Conservation (phyloP, 2,888 invertebrate species). For the Drosophila maculinotata region DNA sequence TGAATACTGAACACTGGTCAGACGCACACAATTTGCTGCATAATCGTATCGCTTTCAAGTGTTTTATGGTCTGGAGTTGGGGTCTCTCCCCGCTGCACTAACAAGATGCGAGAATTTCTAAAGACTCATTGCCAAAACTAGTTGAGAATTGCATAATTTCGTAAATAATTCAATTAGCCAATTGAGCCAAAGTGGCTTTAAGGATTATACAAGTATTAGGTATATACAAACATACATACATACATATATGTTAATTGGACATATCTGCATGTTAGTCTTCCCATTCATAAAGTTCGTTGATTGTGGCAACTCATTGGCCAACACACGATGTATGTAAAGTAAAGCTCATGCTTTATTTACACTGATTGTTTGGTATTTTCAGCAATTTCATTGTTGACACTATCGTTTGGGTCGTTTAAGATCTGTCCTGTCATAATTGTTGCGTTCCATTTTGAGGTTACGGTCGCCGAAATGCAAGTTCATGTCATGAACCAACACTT, state of each 20-base stretch:
- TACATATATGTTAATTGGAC: conserved; percentile 24
- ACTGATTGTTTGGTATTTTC: conserved; percentile 52
- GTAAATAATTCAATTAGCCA: conserved; percentile 58
- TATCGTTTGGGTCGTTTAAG: conserved; percentile 46
- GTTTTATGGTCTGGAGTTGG: conserved; percentile 40
- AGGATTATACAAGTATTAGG: background rate
- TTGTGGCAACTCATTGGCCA: conserved; percentile 66
- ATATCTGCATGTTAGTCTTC: conserved; percentile 11
- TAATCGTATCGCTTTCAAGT: conserved; percentile 81
- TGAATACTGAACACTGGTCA: conserved; percentile 28
- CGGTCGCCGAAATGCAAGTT: conserved; percentile 55
- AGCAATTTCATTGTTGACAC: conserved; percentile 82
- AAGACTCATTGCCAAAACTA: conserved; percentile 57
- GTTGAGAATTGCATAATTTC: conserved; percentile 69
- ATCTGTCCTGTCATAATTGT: conserved; percentile 81
- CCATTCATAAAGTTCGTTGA: conserved; percentile 67
- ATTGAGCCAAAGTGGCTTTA: conserved; percentile 38
- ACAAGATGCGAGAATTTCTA: conserved; percentile 9
- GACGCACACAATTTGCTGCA: conserved; percentile 68
- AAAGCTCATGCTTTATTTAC: conserved; percentile 36
- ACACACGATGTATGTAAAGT: conserved; percentile 18
- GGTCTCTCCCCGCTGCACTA: conserved; percentile 34
- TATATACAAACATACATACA: background rate
- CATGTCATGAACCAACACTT: conserved; percentile 47
- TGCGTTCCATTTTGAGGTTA: conserved; percentile 52